Evolutionary conservation across 2,113 vertebrate genomes (phyloP), one percentile per base, ranked within the genome.

Genomic region (Edolisoma coerulescens): DNA sequence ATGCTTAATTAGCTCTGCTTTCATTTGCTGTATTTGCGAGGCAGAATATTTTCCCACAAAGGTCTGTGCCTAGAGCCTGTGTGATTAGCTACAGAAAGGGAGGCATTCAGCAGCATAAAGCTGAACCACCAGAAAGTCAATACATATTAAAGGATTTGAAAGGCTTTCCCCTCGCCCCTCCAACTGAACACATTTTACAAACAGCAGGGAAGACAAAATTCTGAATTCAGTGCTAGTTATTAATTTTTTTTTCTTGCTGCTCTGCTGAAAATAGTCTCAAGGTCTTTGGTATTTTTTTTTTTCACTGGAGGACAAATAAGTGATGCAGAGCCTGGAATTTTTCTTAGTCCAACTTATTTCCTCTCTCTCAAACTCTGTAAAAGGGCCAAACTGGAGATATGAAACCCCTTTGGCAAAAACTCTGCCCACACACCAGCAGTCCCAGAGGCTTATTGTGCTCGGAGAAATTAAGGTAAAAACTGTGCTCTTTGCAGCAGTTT

Each of bases 41-140:
- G 77, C 91, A 94, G 95, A 89, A 30, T 94, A 85, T 93, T 96
- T 95, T 52, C 71, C 91, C 74, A 76, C 91, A 45, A 84, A 96
- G 45, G 23, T 54, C 70, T 53, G 3, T 42, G 81, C 87, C 84
- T 35, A 18, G 23, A 96, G 93, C 91, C 67, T 59, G 63, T 91
- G 87, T 91, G 93, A 85, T 96, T 73, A 85, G 88, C 77, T 73
- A 16, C 91, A 76, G 89, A 86, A 88, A 76, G 47, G 50, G 69
- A 57, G 80, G 21, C 16, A 1, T 82, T 93, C 78, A 68, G 79
- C 16, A 81, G 79, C 68, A 45, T 11, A 77, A 80, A 86, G 67
- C 85, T 17, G 67, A 93, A 32, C 75, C 60, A 11, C 52, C 83
- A 70, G 59, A 95, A 97, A 96, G 80, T 91, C 95, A 87, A 89